Conservation (phyloP, 2,888 invertebrate species). For the Halictus ligatus region DNA sequence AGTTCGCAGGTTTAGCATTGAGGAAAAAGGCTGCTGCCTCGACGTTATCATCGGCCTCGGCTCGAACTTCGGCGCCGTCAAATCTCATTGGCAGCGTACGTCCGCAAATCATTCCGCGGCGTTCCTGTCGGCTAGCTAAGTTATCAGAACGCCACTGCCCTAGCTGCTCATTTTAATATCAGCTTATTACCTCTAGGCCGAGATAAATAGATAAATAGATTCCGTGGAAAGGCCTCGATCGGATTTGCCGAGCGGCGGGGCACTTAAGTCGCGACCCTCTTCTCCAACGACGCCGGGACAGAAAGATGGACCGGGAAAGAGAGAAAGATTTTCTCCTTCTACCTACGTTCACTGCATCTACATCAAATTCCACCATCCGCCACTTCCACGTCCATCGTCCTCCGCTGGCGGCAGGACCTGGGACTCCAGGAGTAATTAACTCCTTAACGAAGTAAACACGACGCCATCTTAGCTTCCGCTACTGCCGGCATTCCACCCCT, state of each 20-base stretch:
- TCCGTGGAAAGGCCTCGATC: constrained; percentile 81
- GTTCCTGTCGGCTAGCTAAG: constrained; percentile 52
- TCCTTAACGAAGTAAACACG: constrained; percentile 84
- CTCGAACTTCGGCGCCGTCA: constrained; percentile 13
- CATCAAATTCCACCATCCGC: constrained; percentile 74
- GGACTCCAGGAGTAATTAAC: constrained; percentile 83
- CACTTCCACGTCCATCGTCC: constrained; percentile 77
- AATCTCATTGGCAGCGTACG: constrained; percentile 57
- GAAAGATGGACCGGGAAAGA: constrained; percentile 53
- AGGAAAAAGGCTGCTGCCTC: neutral
- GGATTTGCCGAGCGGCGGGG: constrained; percentile 78
- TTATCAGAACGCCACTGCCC: constrained; percentile 58
- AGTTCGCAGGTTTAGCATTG: neutral
- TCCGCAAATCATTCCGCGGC: constrained; percentile 57
- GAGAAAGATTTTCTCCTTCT: constrained; percentile 70
- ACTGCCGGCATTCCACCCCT: constrained; percentile 68
- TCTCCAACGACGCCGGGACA: constrained; percentile 38
- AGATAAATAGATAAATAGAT: constrained; percentile 84
- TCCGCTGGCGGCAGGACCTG: constrained; percentile 76
- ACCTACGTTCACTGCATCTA: constrained; percentile 73
- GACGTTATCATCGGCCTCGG: constrained; percentile 2
- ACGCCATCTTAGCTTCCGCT: constrained; percentile 82
- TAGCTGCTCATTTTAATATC: constrained; percentile 83
- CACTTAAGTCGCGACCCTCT: constrained; percentile 76
- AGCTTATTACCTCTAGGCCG: constrained; percentile 80